Percentiles rank a stretch among this genome's conserved stretches.
phyloP scores from a whole-genome alignment of 2,113 vertebrate species.

The Lepisosteus oculatus region DNA sequence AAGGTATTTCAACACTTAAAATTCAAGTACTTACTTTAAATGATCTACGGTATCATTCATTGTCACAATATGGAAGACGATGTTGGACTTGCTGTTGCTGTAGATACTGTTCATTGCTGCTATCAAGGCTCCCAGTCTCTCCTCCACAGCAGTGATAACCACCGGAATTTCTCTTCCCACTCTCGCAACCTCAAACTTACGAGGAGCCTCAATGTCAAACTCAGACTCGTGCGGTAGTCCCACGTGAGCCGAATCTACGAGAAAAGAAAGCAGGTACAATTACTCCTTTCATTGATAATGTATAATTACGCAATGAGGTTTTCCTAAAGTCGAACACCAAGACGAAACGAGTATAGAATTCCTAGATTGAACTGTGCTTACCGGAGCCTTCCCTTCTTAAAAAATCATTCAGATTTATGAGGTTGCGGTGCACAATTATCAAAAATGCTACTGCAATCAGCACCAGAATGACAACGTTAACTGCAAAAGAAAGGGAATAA shows the following conservation, averaged over 20 bases:
- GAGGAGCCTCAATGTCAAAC: constrained; percentile 63
- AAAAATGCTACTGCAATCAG: constrained; percentile 82
- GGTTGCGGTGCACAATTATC: constrained; percentile 85
- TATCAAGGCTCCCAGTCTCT: constrained; percentile 84
- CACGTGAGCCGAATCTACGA: too few relatives aligned
- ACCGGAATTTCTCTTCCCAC: constrained; percentile 81
- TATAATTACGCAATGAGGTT: too few relatives aligned
- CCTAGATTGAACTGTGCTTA: constrained; percentile 39
- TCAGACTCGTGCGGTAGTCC: constrained; percentile 75
- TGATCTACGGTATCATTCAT: constrained; percentile 84
- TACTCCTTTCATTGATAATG: too few relatives aligned
- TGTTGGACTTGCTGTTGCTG: constrained; percentile 78
- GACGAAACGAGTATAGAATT: too few relatives aligned
- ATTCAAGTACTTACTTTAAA: constrained; percentile 69
- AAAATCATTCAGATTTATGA: constrained; percentile 86
- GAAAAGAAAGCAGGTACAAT: too few relatives aligned
- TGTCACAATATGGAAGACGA: constrained; percentile 89
- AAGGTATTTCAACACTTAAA: too few relatives aligned
- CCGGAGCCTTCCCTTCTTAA: constrained; percentile 77
- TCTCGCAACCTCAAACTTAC: constrained; percentile 34
- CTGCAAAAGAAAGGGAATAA: constrained; percentile 59
- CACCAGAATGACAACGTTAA: constrained; percentile 82
- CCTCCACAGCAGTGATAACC: constrained; percentile 83
- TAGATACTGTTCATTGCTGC: constrained; percentile 90
- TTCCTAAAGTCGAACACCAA: too few relatives aligned